Evolutionary conservation across 2,888 invertebrate species (phyloP).

Genomic region (Taphrorychus bicolor): DNA sequence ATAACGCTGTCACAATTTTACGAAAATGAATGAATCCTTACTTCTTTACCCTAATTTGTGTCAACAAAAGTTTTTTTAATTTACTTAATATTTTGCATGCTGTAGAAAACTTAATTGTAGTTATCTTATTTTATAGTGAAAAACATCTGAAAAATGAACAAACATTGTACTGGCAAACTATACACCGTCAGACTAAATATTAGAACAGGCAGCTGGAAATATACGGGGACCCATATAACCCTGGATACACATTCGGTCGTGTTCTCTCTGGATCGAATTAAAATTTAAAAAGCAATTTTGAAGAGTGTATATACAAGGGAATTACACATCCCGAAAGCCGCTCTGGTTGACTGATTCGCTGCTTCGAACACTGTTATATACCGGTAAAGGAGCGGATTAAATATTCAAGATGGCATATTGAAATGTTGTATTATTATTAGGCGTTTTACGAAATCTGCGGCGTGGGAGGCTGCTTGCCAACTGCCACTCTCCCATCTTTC

Average conservation of each 20-base stretch:
- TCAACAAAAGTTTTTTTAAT: too few relatives aligned
- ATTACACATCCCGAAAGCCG: conserved; percentile 49
- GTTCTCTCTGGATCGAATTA: conserved; percentile 45
- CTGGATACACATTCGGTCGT: conserved; percentile 36
- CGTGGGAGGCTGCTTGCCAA: background rate
- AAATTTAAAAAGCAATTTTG: conserved; percentile 55
- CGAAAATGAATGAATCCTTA: too few relatives aligned
- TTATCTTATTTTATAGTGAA: too few relatives aligned
- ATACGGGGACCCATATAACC: conserved; percentile 39
- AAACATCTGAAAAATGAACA: background rate
- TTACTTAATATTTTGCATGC: too few relatives aligned
- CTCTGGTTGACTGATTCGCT: conserved; percentile 47
- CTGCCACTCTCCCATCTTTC: background rate
- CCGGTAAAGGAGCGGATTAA: background rate
- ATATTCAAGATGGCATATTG: background rate
- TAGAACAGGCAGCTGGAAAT: conserved; percentile 40
- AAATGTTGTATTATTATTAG: background rate
- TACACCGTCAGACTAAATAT: conserved; percentile 40
- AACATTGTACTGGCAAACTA: conserved; percentile 9
- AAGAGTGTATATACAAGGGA: conserved; percentile 50
- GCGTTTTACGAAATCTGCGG: background rate
- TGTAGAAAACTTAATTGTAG: too few relatives aligned
- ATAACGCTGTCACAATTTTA: too few relatives aligned
- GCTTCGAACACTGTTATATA: conserved; percentile 6
- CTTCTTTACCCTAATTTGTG: too few relatives aligned